Conservation (phyloP, 2,113 vertebrate species). For the Corythornis cristatus region DNA sequence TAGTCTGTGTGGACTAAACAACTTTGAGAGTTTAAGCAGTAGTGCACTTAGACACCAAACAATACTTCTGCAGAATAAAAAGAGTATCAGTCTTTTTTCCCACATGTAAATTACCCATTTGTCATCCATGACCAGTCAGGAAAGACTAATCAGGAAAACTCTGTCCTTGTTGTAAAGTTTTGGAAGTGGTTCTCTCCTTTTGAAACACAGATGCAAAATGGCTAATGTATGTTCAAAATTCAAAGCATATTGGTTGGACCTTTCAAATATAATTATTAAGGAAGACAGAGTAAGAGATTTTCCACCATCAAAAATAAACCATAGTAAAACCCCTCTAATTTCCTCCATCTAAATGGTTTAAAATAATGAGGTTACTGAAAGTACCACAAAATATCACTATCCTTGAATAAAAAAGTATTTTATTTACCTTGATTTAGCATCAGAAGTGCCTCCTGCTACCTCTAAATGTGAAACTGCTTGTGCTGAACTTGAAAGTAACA, state of each 20-base stretch:
- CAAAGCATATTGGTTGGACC: neutral
- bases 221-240: neutral
- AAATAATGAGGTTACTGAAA: neutral
- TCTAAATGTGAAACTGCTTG: conserved; percentile 68
- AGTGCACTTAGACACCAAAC: neutral
- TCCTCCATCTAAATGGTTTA: neutral
- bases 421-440: conserved; percentile 76
- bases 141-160: neutral
- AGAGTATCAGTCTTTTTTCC: neutral
- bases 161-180: neutral
- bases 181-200: neutral
- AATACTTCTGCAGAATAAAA: neutral
- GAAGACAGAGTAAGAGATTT: neutral
- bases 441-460: conserved; percentile 42
- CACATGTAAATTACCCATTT: neutral
- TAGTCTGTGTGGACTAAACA: neutral
- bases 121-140: neutral
- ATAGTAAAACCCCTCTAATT: neutral
- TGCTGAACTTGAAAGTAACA: conserved; percentile 73
- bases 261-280: neutral
- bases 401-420: neutral
- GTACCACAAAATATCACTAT: neutral
- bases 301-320: neutral
- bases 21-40: neutral
- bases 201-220: neutral